Evolutionary conservation across 2,797 vertebrate genomes (phyloP).

Genomic region (Melanotaenia nigrans): DNA sequence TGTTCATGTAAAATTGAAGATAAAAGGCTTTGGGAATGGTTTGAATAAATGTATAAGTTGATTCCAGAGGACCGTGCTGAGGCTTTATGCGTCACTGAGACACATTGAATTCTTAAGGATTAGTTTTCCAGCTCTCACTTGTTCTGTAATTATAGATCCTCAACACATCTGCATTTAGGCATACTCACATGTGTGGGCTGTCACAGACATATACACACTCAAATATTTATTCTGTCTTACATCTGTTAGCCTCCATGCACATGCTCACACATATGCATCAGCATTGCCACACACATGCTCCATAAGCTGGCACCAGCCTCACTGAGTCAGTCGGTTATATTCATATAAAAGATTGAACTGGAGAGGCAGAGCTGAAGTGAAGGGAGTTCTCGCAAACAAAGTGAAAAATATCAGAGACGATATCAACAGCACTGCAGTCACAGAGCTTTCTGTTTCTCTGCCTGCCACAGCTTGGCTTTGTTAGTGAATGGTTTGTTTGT

Average conservation of each 20-base stretch:
- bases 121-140: slow-evolving; percentile 67
- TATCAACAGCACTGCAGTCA: slow-evolving; percentile 68
- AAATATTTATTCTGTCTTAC: slow-evolving; percentile 61
- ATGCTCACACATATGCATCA: slow-evolving; percentile 23
- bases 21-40: slow-evolving; percentile 20
- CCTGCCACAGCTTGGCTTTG: slow-evolving; percentile 69
- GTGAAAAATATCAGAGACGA: slow-evolving; percentile 76
- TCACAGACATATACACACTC: slow-evolving; percentile 2
- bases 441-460: slow-evolving; percentile 55
- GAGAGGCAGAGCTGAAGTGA: slow-evolving; percentile 54
- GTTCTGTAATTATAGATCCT: slow-evolving; percentile 75
- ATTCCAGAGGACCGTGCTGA: slow-evolving; percentile 39
- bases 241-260: slow-evolving; percentile 44
- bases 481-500: slow-evolving; percentile 67
- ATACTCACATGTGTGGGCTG: slow-evolving; percentile 11
- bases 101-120: slow-evolving; percentile 67
- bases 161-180: slow-evolving; percentile 66
- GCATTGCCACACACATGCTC: slow-evolving; percentile 3
- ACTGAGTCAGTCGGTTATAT: slow-evolving; percentile 69
- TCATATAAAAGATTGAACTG: slow-evolving; percentile 55
- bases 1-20: slow-evolving; percentile 25
- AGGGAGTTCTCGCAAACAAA: slow-evolving; percentile 73
- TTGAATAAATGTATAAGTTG: slow-evolving; percentile 35
- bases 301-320: slow-evolving; percentile 52
- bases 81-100: slow-evolving; percentile 70